These are phyloP conservation scores for Pogonus chalceus DNA, from an alignment of 1,140 invertebrate species.

Conservation along the genomic window DNA sequence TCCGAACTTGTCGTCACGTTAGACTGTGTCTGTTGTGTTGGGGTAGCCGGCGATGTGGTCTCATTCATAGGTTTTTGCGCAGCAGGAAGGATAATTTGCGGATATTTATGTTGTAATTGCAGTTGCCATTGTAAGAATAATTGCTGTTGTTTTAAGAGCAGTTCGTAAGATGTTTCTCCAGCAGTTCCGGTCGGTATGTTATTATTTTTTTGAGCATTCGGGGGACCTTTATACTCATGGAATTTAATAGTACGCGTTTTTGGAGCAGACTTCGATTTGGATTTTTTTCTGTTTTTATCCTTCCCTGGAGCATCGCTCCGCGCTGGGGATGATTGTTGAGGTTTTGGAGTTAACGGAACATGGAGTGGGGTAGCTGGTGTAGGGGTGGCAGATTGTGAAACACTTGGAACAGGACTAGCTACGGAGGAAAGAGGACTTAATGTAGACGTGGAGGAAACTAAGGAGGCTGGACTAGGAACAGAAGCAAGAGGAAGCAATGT, in stretches of 20 bases:
- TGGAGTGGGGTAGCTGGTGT: conserved; percentile 37
- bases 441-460: conserved; percentile 53
- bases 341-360: conserved; percentile 43
- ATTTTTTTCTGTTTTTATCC: conserved; percentile 80
- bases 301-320: conserved; percentile 61
- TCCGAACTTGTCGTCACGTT: conserved; percentile 42
- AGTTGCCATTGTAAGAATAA: conserved; percentile 81
- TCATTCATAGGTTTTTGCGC: conserved; percentile 41
- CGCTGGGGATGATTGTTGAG: conserved; percentile 41
- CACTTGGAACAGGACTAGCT: conserved; percentile 43
- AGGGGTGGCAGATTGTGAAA: conserved; percentile 40
- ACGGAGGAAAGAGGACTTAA: conserved; percentile 62
- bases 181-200: conserved; percentile 34
- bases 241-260: conserved; percentile 93
- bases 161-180: conserved; percentile 80
- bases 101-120: conserved; percentile 70
- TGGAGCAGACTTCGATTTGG: conserved; percentile 76
- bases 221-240: conserved; percentile 96
- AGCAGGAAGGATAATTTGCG: conserved; percentile 66
- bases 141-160: conserved; percentile 89
- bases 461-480: conserved; percentile 49
- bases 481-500: conserved; percentile 27
- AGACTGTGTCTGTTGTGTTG: conserved; percentile 46
- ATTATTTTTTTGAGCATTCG: conserved; percentile 70
- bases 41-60: conserved; percentile 33